These are phyloP conservation scores for Triplophysa bombifrons DNA, from an alignment of 2,797 vertebrate species.

Conservation along the genomic window DNA sequence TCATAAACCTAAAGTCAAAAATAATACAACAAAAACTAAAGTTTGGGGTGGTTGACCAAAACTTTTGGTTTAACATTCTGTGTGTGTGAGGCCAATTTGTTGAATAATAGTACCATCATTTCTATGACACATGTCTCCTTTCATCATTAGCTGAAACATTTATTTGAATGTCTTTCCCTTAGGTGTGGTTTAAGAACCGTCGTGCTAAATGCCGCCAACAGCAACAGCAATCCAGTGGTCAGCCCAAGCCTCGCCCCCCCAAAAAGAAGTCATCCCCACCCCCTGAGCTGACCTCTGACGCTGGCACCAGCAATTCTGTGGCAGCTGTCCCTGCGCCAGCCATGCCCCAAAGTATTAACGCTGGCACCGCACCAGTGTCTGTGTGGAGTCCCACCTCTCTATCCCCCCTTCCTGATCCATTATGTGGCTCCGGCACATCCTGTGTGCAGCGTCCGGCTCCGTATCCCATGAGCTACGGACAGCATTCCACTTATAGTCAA, in stretches of 20 bases:
- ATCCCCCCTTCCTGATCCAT: slow-evolving; percentile 83
- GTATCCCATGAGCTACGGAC: slow-evolving; percentile 86
- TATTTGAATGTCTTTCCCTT: slow-evolving; percentile 8
- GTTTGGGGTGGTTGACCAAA: neutral
- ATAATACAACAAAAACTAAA: neutral
- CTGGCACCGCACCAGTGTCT: slow-evolving; percentile 80
- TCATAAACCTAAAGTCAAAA: neutral
- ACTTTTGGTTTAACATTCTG: neutral
- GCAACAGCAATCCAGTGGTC: slow-evolving; percentile 84
- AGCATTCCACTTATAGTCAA: slow-evolving; percentile 79
- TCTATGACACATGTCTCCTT: neutral
- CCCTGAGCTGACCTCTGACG: slow-evolving; percentile 75
- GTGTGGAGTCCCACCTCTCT: slow-evolving; percentile 89
- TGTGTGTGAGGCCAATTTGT: neutral
- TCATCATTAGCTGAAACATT: neutral
- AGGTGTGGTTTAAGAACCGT: slow-evolving; percentile 94
- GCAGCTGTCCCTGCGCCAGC: slow-evolving; percentile 70
- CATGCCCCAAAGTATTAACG: slow-evolving; percentile 67
- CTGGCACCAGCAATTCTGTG: slow-evolving; percentile 70
- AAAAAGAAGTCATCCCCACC: slow-evolving; percentile 85
- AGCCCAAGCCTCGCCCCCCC: slow-evolving; percentile 84
- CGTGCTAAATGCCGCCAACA: slow-evolving; percentile 91
- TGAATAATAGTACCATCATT: neutral
- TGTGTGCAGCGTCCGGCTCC: slow-evolving; percentile 83
- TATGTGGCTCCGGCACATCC: slow-evolving; percentile 77